Conservation (phyloP, 2,888 invertebrate species). For the Dryobota labecula region DNA sequence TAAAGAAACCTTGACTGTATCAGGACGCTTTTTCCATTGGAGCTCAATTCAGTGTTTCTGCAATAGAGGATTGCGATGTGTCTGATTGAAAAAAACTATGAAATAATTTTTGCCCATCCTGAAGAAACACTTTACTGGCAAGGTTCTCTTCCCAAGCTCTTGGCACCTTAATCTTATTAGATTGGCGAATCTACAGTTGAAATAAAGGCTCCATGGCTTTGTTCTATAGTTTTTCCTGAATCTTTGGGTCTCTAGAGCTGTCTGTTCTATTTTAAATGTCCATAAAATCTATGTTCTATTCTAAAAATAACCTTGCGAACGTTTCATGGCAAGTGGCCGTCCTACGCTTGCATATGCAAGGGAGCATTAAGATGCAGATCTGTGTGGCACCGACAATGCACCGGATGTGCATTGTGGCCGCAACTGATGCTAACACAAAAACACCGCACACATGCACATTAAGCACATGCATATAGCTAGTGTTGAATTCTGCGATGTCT, state of each 20-base stretch:
- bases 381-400: constrained; percentile 66
- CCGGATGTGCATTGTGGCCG: constrained; percentile 73
- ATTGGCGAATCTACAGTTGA: not conserved
- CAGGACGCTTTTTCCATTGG: not conserved
- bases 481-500: constrained; percentile 30
- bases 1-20: not conserved
- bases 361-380: constrained; percentile 79
- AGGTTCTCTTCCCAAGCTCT: not conserved
- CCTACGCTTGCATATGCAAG: constrained; percentile 62
- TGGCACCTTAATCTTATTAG: not conserved
- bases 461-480: constrained; percentile 35
- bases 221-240: not conserved
- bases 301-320: constrained; percentile 28
- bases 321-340: constrained; percentile 38
- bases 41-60: not conserved
- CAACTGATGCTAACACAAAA: constrained; percentile 60
- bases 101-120: not conserved
- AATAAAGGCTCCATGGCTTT: not conserved
- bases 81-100: not conserved
- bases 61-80: not conserved
- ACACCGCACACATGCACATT: constrained; percentile 49
- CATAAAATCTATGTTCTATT: constrained; percentile 21
- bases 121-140: not conserved
- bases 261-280: not conserved
- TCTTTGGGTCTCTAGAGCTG: not conserved